Evolutionary conservation across 1,140 invertebrate genomes (phyloP).

Genomic region (Wasmannia auropunctata): DNA sequence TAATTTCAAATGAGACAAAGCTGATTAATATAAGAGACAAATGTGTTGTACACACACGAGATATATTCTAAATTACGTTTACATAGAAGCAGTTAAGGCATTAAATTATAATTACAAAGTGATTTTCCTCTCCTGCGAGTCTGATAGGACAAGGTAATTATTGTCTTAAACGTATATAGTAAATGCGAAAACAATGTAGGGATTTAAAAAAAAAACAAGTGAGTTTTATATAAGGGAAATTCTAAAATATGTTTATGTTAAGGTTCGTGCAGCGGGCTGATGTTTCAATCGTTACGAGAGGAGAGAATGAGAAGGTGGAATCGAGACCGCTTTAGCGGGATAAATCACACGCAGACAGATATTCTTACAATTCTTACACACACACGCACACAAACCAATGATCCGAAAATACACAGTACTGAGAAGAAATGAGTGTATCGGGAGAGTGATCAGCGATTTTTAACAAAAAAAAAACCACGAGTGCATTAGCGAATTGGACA

Average conservation of each 20-base stretch:
- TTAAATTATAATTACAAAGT: slow-evolving; percentile 73
- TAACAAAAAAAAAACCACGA: slow-evolving; percentile 59
- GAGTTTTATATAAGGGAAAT: slow-evolving; percentile 69
- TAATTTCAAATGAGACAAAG: slow-evolving; percentile 43
- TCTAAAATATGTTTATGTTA: slow-evolving; percentile 73
- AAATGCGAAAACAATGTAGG: slow-evolving; percentile 55
- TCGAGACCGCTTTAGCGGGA: neutral
- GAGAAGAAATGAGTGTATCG: slow-evolving; percentile 21
- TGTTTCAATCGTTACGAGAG: slow-evolving; percentile 30
- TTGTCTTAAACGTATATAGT: slow-evolving; percentile 64
- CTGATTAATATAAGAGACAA: slow-evolving; percentile 58
- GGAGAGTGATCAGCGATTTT: slow-evolving; percentile 49
- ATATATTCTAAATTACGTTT: slow-evolving; percentile 79
- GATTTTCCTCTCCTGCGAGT: slow-evolving; percentile 63
- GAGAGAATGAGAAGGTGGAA: neutral
- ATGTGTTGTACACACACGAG: slow-evolving; percentile 52
- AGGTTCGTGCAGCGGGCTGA: slow-evolving; percentile 56
- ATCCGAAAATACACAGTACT: slow-evolving; percentile 43
- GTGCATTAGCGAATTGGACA: slow-evolving; percentile 56
- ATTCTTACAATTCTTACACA: slow-evolving; percentile 40
- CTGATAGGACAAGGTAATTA: slow-evolving; percentile 61
- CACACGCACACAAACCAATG: slow-evolving; percentile 31
- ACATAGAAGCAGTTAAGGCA: slow-evolving; percentile 72
- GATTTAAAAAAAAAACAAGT: slow-evolving; percentile 41
- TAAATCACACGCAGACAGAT: slow-evolving; percentile 55